Base-by-base conservation (phyloP, 2,113 vertebrate species). In the Lycaon pictus region DNA sequence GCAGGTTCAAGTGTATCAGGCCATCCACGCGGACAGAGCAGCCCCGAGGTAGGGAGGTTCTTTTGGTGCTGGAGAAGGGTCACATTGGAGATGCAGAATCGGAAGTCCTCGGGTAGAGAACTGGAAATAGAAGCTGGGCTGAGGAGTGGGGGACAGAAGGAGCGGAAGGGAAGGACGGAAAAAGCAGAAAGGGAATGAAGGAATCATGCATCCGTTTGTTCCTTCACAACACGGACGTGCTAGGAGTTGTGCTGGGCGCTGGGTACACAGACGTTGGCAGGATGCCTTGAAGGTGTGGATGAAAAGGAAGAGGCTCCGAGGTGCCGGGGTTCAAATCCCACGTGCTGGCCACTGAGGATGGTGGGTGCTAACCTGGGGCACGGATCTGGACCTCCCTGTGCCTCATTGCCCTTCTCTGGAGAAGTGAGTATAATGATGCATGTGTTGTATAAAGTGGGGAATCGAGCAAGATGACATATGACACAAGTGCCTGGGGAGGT, bases 401-500 rank as follows among this genome's bases (percentile, higher is more conserved):
- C 17, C 17, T 43, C 32, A 7, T 20, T 11, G 17, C 5, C 27
- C n/a, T 58, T 25, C 2, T 22, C 35, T 7, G 55, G 72, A 17
- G 15, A 55, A 22, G n/a, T 16, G 13, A 37, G 11, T 0, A 4
- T 32, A 7, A 43, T 3, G 25, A 37, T 0, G 1, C 16, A 4
- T 29, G 13, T 1, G 15, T 53, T 25, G 43, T 43, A 27, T 5
- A 4, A 55, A 3, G n/a, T 9, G 27, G n/a, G n/a, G 13, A 48
- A 5, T 20, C 6, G 3, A 22, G 25, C 7, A 15, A 62, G 67
- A 9, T 4, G 43, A 43, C 79, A 27, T 55, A 1, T 1, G 58
- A 29, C 35, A 16, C 1, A 15, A 23, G 80, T 2, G 65, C 25
- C 19, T 9, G 17, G 37, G 11, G 62, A 25, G 56, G 37, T 25